These are phyloP conservation scores for Epinephelus moara DNA, from an alignment of 2,113 vertebrate genomes.

Conservation along the genomic window DNA sequence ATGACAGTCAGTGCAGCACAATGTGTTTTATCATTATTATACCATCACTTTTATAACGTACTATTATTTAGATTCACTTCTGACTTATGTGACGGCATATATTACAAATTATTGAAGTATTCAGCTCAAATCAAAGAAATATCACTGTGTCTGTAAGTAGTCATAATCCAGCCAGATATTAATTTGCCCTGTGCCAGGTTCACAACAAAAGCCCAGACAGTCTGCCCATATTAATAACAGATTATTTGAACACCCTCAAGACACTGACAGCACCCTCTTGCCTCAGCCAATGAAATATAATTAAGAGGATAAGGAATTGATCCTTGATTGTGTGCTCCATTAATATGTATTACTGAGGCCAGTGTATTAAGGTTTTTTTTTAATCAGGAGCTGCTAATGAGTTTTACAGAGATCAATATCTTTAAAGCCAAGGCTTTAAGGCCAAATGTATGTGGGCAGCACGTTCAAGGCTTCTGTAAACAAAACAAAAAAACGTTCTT, in stretches of 20 bases:
- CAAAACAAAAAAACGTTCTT: conserved; percentile 11
- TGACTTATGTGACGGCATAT: background rate
- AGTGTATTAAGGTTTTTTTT: conserved; percentile 74
- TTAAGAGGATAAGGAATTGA: conserved; percentile 82
- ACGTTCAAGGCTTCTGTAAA: conserved; percentile 39
- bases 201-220: conserved; percentile 48
- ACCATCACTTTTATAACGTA: background rate
- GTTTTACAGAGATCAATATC: conserved; percentile 80
- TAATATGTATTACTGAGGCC: conserved; percentile 80
- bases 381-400: conserved; percentile 79
- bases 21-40: conserved; percentile 3
- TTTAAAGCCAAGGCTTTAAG: conserved; percentile 58
- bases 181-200: conserved; percentile 36
- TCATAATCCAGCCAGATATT: conserved; percentile 30
- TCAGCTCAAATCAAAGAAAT: conserved; percentile 23
- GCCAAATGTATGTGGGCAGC: conserved; percentile 46
- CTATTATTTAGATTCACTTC: background rate
- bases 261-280: conserved; percentile 61
- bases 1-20: background rate
- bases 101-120: conserved; percentile 25
- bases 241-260: conserved; percentile 64
- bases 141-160: conserved; percentile 9
- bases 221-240: conserved; percentile 67
- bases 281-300: conserved; percentile 78
- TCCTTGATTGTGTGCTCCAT: conserved; percentile 76